Conservation (phyloP, 1,140 invertebrate species). For the Muscidifurax raptorellus region DNA sequence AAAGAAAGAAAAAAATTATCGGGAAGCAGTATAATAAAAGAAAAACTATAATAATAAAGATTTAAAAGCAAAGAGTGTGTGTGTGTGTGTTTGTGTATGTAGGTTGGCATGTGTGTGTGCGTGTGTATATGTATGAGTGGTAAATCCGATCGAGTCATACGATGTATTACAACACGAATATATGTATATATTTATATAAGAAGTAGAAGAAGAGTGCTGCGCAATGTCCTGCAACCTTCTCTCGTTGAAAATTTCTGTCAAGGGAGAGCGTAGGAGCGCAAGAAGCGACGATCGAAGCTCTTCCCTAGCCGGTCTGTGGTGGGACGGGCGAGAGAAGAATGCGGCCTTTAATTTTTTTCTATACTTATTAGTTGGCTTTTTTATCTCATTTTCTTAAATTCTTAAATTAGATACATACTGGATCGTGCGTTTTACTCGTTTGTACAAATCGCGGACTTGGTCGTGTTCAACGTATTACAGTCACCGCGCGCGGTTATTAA, state of each 20-base stretch:
- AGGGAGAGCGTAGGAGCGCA: constrained; percentile 44
- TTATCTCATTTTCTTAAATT: constrained; percentile 29
- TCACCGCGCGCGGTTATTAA: constrained; percentile 24
- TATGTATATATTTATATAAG: constrained; percentile 17
- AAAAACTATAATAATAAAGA: not conserved
- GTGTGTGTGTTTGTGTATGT: too few relatives aligned
- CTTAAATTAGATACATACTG: constrained; percentile 52
- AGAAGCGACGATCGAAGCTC: constrained; percentile 41
- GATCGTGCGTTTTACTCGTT: constrained; percentile 47
- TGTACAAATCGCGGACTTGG: constrained; percentile 45
- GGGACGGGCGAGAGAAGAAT: constrained; percentile 24
- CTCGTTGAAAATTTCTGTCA: constrained; percentile 26
- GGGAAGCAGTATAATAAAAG: not conserved
- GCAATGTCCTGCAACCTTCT: constrained; percentile 44
- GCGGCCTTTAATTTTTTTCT: constrained; percentile 15
- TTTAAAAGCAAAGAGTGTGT: not conserved
- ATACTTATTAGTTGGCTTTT: constrained; percentile 37
- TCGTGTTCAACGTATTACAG: constrained; percentile 17
- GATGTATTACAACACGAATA: constrained; percentile 40
- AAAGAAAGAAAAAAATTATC: constrained; percentile 8
- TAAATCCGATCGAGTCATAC: constrained; percentile 48
- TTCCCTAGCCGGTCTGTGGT: not conserved
- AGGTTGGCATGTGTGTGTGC: not conserved
- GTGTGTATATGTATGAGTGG: not conserved
- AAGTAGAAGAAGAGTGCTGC: not conserved